phyloP scores from a whole-genome alignment of 2,797 vertebrate species.

The Sebastes iracundus region DNA sequence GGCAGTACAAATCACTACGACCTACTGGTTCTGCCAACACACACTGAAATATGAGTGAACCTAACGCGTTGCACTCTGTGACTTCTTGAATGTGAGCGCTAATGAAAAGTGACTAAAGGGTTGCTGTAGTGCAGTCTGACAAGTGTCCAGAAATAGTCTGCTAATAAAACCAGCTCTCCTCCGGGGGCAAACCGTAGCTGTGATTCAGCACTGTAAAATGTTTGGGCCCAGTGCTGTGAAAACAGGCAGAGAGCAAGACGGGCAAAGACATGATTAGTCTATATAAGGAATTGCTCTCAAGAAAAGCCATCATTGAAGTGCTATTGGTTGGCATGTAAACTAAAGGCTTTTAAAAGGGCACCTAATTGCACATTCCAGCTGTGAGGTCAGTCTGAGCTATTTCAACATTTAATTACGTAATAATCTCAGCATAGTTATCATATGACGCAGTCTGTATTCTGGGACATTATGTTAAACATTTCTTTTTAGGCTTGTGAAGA shows the following conservation, averaged over 20 bases:
- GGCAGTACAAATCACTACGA: constrained; percentile 48
- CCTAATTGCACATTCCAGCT: constrained; percentile 26
- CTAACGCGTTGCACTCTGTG: constrained; percentile 12
- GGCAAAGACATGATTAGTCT: constrained; percentile 37
- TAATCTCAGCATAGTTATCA: constrained; percentile 30
- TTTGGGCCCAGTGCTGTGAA: constrained; percentile 62
- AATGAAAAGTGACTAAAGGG: constrained; percentile 76
- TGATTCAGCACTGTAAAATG: constrained; percentile 78
- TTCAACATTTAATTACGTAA: constrained; percentile 43
- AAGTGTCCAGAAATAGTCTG: constrained; percentile 70
- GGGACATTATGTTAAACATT: constrained; percentile 7
- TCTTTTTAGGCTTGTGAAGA: constrained; percentile 13
- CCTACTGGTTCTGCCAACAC: constrained; percentile 40
- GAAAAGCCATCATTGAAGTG: constrained; percentile 27
- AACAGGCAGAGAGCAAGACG: constrained; percentile 38
- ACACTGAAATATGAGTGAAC: constrained; percentile 34
- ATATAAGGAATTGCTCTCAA: constrained; percentile 61
- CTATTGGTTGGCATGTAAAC: constrained; percentile 52
- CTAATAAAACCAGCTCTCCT: constrained; percentile 56
- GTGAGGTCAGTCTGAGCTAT: constrained; percentile 41
- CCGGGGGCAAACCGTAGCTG: constrained; percentile 36
- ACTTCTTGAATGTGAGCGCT: constrained; percentile 54
- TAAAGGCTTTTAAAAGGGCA: constrained; percentile 27
- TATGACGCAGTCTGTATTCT: constrained; percentile 2
- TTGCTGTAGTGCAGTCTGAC: constrained; percentile 66